A percentile compares a stretch with the other conserved stretches of the same genome.
These are phyloP conservation scores for Temnopleurus reevesii DNA, from an alignment of 53 echinoderm and acorn worm genomes.

Conservation along the genomic window DNA sequence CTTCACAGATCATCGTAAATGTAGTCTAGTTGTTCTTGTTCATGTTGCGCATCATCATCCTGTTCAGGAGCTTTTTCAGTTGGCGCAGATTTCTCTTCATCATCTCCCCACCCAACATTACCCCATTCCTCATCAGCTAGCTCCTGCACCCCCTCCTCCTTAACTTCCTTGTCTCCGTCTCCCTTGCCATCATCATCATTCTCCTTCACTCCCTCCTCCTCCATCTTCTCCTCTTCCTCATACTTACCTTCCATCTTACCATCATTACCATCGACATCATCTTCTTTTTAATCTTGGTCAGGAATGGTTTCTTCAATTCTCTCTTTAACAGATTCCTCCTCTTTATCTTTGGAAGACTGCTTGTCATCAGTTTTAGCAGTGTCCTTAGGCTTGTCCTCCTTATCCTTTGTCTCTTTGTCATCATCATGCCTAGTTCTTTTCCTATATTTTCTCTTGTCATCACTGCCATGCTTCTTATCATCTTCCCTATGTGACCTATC, in stretches of 20 bases:
- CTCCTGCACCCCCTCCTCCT: not conserved
- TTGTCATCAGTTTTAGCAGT: not conserved
- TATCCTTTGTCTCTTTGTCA: not conserved
- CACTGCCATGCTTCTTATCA: constrained; percentile 15
- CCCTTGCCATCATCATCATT: not conserved
- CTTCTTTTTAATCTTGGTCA: not conserved
- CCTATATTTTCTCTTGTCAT: constrained; percentile 28
- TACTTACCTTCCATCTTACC: constrained; percentile 76
- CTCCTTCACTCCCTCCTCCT: constrained; percentile 1
- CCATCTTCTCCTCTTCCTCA: constrained; percentile 56
- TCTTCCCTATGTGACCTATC: constrained; percentile 53
- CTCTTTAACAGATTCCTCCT: constrained; percentile 8
- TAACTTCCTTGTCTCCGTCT: not conserved
- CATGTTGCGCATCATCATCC: constrained; percentile 25
- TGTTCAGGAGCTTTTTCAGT: not conserved
- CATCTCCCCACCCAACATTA: constrained; percentile 44
- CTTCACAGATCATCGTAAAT: constrained; percentile 56
- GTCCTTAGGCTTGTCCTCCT: not conserved
- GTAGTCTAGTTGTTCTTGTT: constrained; percentile 50
- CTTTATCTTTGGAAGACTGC: not conserved
- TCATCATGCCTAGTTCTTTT: constrained; percentile 26
- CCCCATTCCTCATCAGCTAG: constrained; percentile 47
- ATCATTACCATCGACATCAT: constrained; percentile 33
- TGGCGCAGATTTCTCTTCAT: constrained; percentile 23
- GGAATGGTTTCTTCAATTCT: not conserved